Evolutionary conservation across 2,113 vertebrate genomes (phyloP).

Genomic region (Corydoras maculifer): DNA sequence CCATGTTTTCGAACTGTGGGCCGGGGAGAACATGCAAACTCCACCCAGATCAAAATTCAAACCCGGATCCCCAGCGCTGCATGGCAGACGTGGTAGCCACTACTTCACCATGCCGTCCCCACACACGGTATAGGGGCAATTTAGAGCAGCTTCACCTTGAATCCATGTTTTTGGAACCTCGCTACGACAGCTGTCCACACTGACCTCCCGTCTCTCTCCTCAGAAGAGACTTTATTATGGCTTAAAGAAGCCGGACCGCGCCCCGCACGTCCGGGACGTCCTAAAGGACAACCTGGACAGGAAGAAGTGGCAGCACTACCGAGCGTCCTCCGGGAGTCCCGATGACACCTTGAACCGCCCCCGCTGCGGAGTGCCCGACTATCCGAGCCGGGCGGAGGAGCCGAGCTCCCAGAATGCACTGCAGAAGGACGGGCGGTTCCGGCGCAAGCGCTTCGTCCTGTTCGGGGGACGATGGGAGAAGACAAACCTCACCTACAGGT

Average conservation of each 20-base stretch:
- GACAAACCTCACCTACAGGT: conserved; percentile 77
- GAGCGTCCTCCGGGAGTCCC: conserved; percentile 1
- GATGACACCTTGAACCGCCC: conserved; percentile 52
- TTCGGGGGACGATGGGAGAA: conserved; percentile 73
- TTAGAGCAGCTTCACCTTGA: too few relatives aligned
- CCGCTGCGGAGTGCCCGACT: conserved; percentile 53
- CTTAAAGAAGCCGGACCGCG: conserved; percentile 21
- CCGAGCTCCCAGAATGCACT: conserved; percentile 36
- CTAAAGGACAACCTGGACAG: conserved; percentile 15
- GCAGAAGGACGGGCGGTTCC: conserved; percentile 46
- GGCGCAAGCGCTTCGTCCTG: conserved; percentile 74
- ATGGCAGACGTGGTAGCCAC: too few relatives aligned
- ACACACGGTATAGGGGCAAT: too few relatives aligned
- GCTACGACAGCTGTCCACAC: too few relatives aligned
- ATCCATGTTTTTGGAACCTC: too few relatives aligned
- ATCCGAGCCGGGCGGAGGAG: accelerated
- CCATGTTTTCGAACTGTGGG: too few relatives aligned
- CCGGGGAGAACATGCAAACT: too few relatives aligned
- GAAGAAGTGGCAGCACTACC: background rate
- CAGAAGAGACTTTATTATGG: conserved; percentile 31
- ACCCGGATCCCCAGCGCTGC: too few relatives aligned
- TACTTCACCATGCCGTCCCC: too few relatives aligned
- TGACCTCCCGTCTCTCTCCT: too few relatives aligned
- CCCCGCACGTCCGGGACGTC: conserved; percentile 28
- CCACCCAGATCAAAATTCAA: too few relatives aligned